Base-by-base conservation (phyloP, 2,797 vertebrate species). In the Sebastes hubbsi region DNA sequence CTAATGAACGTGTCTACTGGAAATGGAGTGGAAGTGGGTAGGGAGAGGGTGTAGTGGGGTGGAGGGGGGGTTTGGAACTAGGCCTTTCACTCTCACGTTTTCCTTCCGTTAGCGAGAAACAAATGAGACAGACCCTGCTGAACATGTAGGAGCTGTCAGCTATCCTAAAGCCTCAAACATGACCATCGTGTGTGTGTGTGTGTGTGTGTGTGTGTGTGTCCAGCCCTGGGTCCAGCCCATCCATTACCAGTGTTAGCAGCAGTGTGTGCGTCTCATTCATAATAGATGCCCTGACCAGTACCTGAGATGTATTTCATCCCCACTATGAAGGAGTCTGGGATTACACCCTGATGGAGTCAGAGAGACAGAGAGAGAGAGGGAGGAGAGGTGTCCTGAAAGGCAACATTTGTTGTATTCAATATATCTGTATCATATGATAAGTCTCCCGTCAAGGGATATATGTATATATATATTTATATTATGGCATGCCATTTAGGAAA, bases 261-360 rank as follows among this genome's bases (percentile, higher is more conserved):
- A 91, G 87, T 87, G 87, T 91, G 87, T 90, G 89, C 71, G 85
- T 93, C 93, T 95, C 93, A 95, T 95, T 95, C 89, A 95, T 95
- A 94, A 95, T 95, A 91, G 92, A 95, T 95, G 87, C 83, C 38
- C 80, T 89, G 60, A 69, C 87, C 87, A 92, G 90, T 90, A 90
- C 83, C 90, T 93, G 90, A 84, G 89, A 93, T 86, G 88, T 93
- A 92, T 92, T 91, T 94, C 91, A 93, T 93, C 80, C 86, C 84
- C 81, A 83, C 77, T 87, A 88, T 92, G 91, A 91, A 93, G 86
- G 83, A 91, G 87, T 94, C 92, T 92, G 88, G 66, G 78, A 80
- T 90, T 83, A 84, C 58, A 77, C 38, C 59, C 52, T 6, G 25
- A 75, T 68, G 69, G 65, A 81, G 32, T 63, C 54, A 49, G 25